Percentiles rank a stretch among this genome's conserved stretches.
Conservation (phyloP, 2,888 invertebrate species). For the Sphecodes monilicornis region DNA sequence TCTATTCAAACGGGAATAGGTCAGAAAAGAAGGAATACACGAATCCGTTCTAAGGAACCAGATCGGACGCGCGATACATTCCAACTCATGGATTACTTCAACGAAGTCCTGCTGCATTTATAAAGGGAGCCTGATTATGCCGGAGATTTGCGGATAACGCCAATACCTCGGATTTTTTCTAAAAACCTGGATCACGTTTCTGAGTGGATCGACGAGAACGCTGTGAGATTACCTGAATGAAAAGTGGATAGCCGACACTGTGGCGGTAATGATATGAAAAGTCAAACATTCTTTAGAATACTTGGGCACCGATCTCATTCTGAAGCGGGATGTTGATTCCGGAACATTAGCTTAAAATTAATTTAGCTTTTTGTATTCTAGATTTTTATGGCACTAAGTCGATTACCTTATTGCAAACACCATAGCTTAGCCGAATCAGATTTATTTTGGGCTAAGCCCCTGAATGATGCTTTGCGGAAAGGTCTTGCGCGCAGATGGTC, state of each 20-base stretch:
- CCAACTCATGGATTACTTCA: slow-evolving; percentile 36
- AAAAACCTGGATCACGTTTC: slow-evolving; percentile 12
- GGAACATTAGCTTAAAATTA: too few species aligned
- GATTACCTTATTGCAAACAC: too few species aligned
- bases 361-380: too few species aligned
- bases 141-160: slow-evolving; percentile 33
- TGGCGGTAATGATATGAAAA: background rate
- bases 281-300: background rate
- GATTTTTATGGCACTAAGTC: too few species aligned
- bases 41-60: slow-evolving; percentile 21
- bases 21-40: background rate
- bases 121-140: slow-evolving; percentile 42
- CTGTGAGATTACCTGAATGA: slow-evolving; percentile 37
- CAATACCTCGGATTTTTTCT: background rate
- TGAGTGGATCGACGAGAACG: slow-evolving; percentile 14
- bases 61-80: slow-evolving; percentile 40
- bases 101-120: slow-evolving; percentile 41
- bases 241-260: slow-evolving; percentile 37
- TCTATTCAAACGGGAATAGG: background rate
- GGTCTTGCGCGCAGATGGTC: too few species aligned
- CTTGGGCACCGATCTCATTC: background rate
- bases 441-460: too few species aligned
- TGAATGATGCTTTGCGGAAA: too few species aligned
- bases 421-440: too few species aligned
- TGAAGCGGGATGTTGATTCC: too few species aligned